A percentile compares a stretch with the other conserved stretches of the same genome.
Evolutionary conservation across 2,888 invertebrate genomes (phyloP).

Genomic region (Cryptus armator): DNA sequence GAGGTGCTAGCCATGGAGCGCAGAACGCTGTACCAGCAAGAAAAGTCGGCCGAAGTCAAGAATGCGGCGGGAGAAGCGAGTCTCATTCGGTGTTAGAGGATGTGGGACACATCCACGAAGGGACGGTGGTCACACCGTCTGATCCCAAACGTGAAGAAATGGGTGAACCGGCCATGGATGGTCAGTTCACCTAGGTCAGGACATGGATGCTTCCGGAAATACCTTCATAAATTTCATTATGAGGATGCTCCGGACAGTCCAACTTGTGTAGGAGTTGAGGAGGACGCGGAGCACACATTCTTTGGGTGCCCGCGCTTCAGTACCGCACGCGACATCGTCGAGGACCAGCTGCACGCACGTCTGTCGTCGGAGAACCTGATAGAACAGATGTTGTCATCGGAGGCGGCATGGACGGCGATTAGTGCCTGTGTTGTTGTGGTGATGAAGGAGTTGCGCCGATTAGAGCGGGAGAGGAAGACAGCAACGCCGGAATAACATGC

Average conservation of each 20-base stretch:
- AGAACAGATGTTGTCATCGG: background rate
- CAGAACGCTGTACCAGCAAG: background rate
- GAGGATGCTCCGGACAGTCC: constrained; percentile 43
- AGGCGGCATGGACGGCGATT: background rate
- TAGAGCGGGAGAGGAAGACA: constrained; percentile 3
- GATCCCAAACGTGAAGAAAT: constrained; percentile 34
- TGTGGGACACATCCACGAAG: constrained; percentile 51
- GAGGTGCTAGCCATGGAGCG: constrained; percentile 54
- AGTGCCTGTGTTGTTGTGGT: constrained; percentile 1
- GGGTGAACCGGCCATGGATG: constrained; percentile 34
- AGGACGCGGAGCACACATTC: too few species aligned
- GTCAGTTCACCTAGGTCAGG: constrained; percentile 34
- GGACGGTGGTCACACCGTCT: constrained; percentile 61
- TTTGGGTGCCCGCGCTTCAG: too few species aligned
- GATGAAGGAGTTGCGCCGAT: background rate
- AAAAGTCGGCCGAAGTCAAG: background rate
- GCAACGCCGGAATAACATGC: too few species aligned
- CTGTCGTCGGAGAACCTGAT: constrained; percentile 13
- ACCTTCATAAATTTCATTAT: constrained; percentile 29
- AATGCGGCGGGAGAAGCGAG: background rate
- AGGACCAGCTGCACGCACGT: constrained; percentile 5
- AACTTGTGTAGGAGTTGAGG: constrained; percentile 7
- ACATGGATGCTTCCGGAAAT: constrained; percentile 29
- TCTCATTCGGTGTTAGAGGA: constrained; percentile 28
- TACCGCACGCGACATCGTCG: constrained; percentile 5